Conservation (phyloP, 2,113 vertebrate genomes). For the rabbit (Oryctolagus cuniculus) region DNA sequence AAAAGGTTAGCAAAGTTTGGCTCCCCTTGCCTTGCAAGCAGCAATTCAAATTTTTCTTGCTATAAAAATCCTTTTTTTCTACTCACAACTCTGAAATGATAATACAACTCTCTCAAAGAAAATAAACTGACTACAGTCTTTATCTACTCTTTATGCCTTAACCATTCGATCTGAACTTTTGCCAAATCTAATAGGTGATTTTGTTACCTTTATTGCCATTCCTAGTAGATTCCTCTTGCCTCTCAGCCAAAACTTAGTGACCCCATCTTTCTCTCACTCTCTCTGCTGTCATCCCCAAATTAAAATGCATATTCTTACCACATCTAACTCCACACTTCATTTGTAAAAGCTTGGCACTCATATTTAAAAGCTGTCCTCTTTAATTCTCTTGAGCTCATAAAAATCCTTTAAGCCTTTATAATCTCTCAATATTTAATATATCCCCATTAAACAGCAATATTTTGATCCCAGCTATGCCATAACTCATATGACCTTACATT, state of each 20-base stretch:
- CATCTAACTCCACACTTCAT: background rate
- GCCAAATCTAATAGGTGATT: background rate
- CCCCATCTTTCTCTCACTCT: background rate
- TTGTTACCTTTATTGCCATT: conserved; percentile 18
- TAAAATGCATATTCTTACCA: conserved; percentile 31
- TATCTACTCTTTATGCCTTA: background rate
- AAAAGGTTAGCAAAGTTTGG: background rate
- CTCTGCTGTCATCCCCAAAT: background rate
- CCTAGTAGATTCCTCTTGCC: conserved; percentile 45
- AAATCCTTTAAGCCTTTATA: conserved; percentile 42
- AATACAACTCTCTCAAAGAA: conserved; percentile 32
- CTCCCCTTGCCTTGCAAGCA: background rate
- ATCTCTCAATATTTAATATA: conserved; percentile 34
- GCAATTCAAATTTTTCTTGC: conserved; percentile 12
- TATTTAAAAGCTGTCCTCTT: conserved; percentile 23
- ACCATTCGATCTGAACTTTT: background rate
- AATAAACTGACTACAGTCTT: background rate
- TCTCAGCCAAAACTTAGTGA: background rate
- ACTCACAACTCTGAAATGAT: conserved; percentile 18
- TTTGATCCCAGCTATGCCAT: background rate
- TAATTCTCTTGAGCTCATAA: background rate
- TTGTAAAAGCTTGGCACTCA: conserved; percentile 7
- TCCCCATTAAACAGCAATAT: background rate
- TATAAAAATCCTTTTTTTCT: background rate
- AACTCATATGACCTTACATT: background rate